Percentiles rank a stretch among this genome's conserved stretches.
Evolutionary conservation across 2,113 vertebrate genomes (phyloP).

Genomic region (Nymphicus hollandicus): DNA sequence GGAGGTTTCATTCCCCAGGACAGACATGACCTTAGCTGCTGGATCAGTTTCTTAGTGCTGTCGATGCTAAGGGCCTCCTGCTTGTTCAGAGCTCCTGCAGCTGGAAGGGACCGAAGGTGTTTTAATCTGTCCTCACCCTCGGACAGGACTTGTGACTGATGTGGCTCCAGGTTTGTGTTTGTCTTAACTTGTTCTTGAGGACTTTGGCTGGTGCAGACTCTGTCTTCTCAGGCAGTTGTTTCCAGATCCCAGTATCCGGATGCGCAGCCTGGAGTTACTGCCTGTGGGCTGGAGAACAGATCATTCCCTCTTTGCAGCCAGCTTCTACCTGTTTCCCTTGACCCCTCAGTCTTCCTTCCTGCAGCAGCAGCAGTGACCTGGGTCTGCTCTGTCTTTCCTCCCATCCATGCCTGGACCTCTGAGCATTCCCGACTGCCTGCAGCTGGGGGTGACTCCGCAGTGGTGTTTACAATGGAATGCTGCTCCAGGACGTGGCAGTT

Average conservation of each 20-base stretch:
- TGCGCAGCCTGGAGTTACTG: not conserved
- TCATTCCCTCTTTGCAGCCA: not conserved
- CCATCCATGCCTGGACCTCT: not conserved
- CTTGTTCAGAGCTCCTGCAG: not conserved
- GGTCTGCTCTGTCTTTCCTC: not conserved
- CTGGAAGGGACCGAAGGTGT: not conserved
- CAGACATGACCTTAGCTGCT: not conserved
- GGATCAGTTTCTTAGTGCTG: not conserved
- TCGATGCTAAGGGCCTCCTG: not conserved
- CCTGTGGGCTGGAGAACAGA: not conserved
- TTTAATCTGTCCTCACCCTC: not conserved
- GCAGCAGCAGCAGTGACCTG: not conserved
- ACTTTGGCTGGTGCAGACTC: not conserved
- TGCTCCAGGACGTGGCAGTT: not conserved
- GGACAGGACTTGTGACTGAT: not conserved
- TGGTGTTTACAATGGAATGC: not conserved
- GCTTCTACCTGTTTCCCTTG: not conserved
- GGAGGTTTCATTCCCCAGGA: not conserved
- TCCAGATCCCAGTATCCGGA: not conserved
- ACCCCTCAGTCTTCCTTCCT: not conserved
- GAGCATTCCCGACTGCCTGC: not conserved
- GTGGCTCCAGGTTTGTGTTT: conserved; percentile 16
- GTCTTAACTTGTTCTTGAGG: not conserved
- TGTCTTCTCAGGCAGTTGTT: not conserved
- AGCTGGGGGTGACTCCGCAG: not conserved